Conservation (phyloP, 2,888 invertebrate species). For the Cataglyphis livida region DNA sequence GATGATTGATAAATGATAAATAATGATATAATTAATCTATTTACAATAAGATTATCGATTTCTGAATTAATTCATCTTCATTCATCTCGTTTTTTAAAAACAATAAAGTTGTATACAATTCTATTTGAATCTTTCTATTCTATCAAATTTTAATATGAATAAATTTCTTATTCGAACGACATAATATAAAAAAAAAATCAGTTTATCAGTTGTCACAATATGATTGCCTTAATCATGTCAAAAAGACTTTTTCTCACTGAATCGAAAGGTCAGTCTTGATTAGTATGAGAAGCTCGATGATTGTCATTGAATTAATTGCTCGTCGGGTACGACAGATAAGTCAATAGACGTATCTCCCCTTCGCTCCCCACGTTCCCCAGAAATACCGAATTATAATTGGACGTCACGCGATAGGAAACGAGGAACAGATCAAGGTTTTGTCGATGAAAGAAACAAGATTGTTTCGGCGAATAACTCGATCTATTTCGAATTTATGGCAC, state of each 20-base stretch:
- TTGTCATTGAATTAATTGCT: constrained; percentile 73
- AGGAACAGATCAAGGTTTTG: constrained; percentile 67
- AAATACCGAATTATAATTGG: constrained; percentile 51
- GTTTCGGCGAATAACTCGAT: constrained; percentile 16
- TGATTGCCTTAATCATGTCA: constrained; percentile 49
- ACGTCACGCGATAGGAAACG: constrained; percentile 56
- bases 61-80: constrained; percentile 4
- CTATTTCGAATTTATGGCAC: constrained; percentile 15
- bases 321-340: constrained; percentile 66
- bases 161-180: background rate
- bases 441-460: constrained; percentile 65
- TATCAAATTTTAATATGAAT: background rate
- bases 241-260: constrained; percentile 53
- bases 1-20: background rate
- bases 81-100: constrained; percentile 10
- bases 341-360: constrained; percentile 48
- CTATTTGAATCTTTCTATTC: background rate
- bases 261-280: constrained; percentile 70
- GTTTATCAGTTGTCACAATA: background rate
- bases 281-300: constrained; percentile 65
- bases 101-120: background rate
- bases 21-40: constrained; percentile 13
- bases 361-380: constrained; percentile 62
- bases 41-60: constrained; percentile 22
- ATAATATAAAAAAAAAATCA: background rate